Evolutionary conservation across 1,140 invertebrate species (phyloP).

Genomic region (Saccostrea cuccullata): DNA sequence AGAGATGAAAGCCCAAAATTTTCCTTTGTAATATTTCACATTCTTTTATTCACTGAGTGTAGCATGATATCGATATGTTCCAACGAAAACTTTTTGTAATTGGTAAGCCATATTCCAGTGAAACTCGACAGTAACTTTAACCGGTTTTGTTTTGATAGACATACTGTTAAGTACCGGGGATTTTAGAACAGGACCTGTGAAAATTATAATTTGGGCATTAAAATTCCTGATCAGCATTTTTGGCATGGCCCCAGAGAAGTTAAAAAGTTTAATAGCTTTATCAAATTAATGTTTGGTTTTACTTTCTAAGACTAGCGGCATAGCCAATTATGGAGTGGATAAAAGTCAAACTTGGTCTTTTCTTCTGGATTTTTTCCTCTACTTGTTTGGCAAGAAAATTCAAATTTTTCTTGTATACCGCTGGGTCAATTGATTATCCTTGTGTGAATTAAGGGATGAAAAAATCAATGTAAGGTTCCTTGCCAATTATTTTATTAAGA

Average conservation of each 20-base stretch:
- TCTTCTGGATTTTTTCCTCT: not conserved
- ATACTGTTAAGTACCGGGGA: not conserved
- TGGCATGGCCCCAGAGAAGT: not conserved
- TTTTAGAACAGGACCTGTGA: conserved; percentile 9
- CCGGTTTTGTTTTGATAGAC: not conserved
- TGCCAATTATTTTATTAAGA: not conserved
- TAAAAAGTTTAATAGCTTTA: conserved; percentile 30
- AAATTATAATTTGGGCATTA: conserved; percentile 9
- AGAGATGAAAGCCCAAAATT: not conserved
- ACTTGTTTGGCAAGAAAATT: not conserved
- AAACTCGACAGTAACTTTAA: not conserved
- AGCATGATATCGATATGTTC: too few species aligned
- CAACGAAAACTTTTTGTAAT: too few species aligned
- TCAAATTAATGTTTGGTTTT: conserved; percentile 36
- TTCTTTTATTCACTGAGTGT: too few species aligned
- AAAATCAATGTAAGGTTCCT: not conserved
- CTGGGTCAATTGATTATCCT: not conserved
- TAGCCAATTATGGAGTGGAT: not conserved
- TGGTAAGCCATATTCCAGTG: not conserved
- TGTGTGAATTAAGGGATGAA: not conserved
- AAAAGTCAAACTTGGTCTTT: conserved; percentile 13
- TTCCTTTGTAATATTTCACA: not conserved
- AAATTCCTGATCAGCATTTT: conserved; percentile 36
- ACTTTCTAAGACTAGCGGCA: conserved; percentile 14
- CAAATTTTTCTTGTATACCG: not conserved